Conservation (phyloP, 2,113 vertebrate genomes). For the Rhegmatorhina hoffmannsi region DNA sequence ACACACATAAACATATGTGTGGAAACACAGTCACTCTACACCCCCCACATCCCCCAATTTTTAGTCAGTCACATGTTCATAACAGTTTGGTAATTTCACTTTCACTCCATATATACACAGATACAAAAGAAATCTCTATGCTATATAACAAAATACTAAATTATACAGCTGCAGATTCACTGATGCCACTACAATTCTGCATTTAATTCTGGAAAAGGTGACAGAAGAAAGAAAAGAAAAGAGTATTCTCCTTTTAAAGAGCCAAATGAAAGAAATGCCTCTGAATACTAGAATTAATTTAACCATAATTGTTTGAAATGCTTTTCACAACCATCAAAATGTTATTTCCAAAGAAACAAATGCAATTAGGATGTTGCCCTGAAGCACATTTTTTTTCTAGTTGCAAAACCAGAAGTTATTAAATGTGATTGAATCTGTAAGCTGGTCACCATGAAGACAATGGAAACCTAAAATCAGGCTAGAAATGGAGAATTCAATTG, state of each 20-base stretch:
- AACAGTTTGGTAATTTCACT: not conserved
- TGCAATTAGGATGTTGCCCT: not conserved
- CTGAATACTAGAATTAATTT: not conserved
- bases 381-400: not conserved
- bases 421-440: not conserved
- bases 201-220: not conserved
- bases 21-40: not conserved
- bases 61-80: not conserved
- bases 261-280: not conserved
- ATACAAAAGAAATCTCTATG: rapidly evolving
- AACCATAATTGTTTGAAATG: not conserved
- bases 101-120: rapidly evolving
- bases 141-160: not conserved
- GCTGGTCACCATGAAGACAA: not conserved
- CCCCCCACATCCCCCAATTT: not conserved
- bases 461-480: not conserved
- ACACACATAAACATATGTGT: not conserved
- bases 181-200: no score
- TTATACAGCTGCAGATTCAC: not conserved
- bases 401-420: not conserved
- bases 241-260: not conserved
- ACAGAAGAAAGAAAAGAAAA: not conserved
- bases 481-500: not conserved
- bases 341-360: not conserved
- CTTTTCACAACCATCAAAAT: not conserved